Evolutionary conservation across 2,888 invertebrate species (phyloP).

Genomic region (Dryobotodes eremita): DNA sequence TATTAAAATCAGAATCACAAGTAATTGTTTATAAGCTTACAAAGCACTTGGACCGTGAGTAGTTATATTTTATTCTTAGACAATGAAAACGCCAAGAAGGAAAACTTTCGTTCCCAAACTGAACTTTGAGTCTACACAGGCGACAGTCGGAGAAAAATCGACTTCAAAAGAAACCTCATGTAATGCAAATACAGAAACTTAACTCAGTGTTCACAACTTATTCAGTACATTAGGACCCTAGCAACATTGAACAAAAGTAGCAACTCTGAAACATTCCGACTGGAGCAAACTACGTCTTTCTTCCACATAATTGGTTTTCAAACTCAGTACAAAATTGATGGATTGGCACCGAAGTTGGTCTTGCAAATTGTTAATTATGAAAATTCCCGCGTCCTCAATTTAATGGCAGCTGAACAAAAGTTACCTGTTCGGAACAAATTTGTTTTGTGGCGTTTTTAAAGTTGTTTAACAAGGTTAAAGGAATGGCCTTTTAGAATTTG

Average conservation of each 20-base stretch:
- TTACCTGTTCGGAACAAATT: conserved; percentile 74
- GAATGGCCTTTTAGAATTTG: conserved; percentile 55
- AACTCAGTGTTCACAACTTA: conserved; percentile 61
- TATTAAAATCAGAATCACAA: conserved; percentile 4
- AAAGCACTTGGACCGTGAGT: conserved; percentile 7
- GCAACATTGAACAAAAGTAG: conserved; percentile 49
- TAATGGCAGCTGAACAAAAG: conserved; percentile 70
- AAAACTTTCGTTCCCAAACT: conserved; percentile 32
- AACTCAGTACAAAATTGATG: conserved; percentile 81
- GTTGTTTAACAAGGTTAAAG: conserved; percentile 65
- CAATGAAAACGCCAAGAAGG: conserved; percentile 24
- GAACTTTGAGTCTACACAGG: conserved; percentile 32
- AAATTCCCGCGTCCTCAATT: conserved; percentile 77
- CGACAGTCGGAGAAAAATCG: conserved; percentile 37
- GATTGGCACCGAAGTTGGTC: conserved; percentile 84
- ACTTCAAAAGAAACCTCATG: conserved; percentile 57
- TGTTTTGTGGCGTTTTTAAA: conserved; percentile 73
- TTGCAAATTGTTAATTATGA: conserved; percentile 86
- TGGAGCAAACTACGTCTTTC: conserved; percentile 61
- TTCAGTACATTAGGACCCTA: conserved; percentile 61
- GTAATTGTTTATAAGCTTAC: background rate
- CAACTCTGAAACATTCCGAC: conserved; percentile 49
- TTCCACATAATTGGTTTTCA: conserved; percentile 81
- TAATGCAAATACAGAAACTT: conserved; percentile 64
- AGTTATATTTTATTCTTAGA: conserved; percentile 13